A percentile compares a stretch with the other conserved stretches of the same genome.
Conservation (phyloP, 2,888 invertebrate genomes). For the Cataglyphis altisquamis region DNA sequence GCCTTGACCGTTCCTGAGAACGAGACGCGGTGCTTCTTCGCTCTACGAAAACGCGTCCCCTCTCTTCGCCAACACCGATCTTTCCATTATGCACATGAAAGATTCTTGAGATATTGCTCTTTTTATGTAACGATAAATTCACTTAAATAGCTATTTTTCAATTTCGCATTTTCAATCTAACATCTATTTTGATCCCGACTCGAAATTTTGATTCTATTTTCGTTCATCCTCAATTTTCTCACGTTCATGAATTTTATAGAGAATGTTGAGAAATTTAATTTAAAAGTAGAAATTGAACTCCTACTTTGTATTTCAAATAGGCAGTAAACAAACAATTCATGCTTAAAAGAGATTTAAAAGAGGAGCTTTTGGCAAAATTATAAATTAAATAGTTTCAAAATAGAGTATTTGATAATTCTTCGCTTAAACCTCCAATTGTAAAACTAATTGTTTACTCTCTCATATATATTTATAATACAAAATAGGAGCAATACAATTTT, state of each 20-base stretch:
- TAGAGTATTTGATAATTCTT: background rate
- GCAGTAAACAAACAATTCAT: background rate
- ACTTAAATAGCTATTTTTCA: background rate
- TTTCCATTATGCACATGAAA: background rate
- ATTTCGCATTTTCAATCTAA: background rate
- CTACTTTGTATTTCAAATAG: background rate
- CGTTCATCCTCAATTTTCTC: background rate
- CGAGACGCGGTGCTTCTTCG: background rate
- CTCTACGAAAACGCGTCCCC: background rate
- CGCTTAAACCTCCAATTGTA: background rate
- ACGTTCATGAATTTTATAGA: background rate
- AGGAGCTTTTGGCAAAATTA: background rate
- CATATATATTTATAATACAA: no score
- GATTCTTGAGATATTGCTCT: background rate
- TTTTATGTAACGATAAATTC: background rate
- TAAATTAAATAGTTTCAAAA: background rate
- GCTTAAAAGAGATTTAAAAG: background rate
- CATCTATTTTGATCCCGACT: background rate
- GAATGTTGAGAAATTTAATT: background rate
- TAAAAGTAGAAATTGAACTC: background rate
- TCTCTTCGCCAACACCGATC: background rate
- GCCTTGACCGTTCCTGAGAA: background rate
- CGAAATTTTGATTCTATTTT: background rate
- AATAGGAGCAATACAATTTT: no score
- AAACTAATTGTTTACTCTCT: background rate